Evolutionary conservation across 1,140 invertebrate genomes (phyloP), one percentile per base, ranked within the genome.

Genomic region (Eupeodes corollae): DNA sequence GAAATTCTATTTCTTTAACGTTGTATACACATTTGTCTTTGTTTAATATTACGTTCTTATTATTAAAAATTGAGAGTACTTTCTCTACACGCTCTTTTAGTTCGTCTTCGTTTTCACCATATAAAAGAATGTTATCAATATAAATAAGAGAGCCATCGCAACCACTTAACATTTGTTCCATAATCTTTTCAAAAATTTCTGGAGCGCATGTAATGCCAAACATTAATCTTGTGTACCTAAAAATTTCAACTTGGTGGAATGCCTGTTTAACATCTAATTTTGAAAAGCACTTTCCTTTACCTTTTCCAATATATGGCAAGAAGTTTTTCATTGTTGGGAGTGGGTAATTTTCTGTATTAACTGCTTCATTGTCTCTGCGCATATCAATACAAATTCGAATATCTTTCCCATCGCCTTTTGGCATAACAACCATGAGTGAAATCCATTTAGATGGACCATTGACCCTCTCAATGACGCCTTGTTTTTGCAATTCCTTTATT

Each of bases 121-220:
- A 59, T 5, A 66, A 39, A 5, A 69, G 46, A 30, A 69, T 53
- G 47, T 69, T 66, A 47, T 70, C 66, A 19, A 63, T 56, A 39
- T 53, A 59, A 37, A 47, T 55, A 9, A 61, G 43, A 19, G 49
- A 52, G 3, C 56, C 58, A 41, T 57, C 52, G 40, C 56, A 58
- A 26, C 48, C 50, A 8, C 44, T 30, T 42, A 68, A 52, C 14
- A 68, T 54, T 33, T 54, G 52, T 49, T 61, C 51, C 47, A 67
- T 51, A 15, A 51, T 63, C 52, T 61, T 61, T 55, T 71, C 67
- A 52, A 68, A 70, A 12, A 57, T 50, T 52, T 68, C 67, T 15
- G 67, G 65, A 16, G 67, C 61, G 26, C 48, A 56, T 30, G 35
- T 49, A 6, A 66, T 52, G 6, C 63, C 63, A 41, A 49, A 54